These are phyloP conservation scores for Atta texana DNA, from an alignment of 1,140 invertebrate species.

Conservation along the genomic window DNA sequence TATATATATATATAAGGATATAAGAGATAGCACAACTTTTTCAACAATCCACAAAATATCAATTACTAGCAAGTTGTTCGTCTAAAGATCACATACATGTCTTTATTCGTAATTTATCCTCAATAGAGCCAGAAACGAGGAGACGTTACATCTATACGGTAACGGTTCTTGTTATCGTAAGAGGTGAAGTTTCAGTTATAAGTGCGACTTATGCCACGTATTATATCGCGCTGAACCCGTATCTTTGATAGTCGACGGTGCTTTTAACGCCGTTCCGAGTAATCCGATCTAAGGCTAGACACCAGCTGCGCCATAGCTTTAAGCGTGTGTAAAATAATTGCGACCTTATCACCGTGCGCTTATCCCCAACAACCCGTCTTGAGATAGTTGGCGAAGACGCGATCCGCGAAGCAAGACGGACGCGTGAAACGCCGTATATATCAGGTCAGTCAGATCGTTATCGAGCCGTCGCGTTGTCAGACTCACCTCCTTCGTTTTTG, in stretches of 20 bases:
- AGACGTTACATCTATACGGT: conserved; percentile 10
- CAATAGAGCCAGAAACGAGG: neutral
- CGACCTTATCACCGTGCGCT: conserved; percentile 32
- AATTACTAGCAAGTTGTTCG: conserved; percentile 16
- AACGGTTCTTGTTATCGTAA: conserved; percentile 51
- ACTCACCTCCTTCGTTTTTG: conserved; percentile 42
- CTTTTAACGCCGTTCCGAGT: conserved; percentile 21
- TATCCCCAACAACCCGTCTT: conserved; percentile 20
- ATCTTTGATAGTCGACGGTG: conserved; percentile 36
- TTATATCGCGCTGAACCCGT: conserved; percentile 15
- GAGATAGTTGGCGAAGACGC: conserved; percentile 14
- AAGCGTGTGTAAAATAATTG: conserved; percentile 44
- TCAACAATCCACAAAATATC: neutral
- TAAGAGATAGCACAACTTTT: neutral
- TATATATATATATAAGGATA: no score
- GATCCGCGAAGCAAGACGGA: conserved; percentile 35
- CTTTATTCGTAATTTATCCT: conserved; percentile 15
- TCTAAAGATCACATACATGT: neutral
- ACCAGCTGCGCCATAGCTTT: neutral
- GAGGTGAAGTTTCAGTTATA: conserved; percentile 20
- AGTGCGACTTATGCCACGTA: conserved; percentile 16
- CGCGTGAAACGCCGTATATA: conserved; percentile 44
- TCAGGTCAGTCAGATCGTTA: conserved; percentile 46
- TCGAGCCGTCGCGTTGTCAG: conserved; percentile 37
- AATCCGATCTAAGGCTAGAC: conserved; percentile 30